phyloP scores from a whole-genome alignment of 2,888 invertebrate genomes.

The Andrena camellia region DNA sequence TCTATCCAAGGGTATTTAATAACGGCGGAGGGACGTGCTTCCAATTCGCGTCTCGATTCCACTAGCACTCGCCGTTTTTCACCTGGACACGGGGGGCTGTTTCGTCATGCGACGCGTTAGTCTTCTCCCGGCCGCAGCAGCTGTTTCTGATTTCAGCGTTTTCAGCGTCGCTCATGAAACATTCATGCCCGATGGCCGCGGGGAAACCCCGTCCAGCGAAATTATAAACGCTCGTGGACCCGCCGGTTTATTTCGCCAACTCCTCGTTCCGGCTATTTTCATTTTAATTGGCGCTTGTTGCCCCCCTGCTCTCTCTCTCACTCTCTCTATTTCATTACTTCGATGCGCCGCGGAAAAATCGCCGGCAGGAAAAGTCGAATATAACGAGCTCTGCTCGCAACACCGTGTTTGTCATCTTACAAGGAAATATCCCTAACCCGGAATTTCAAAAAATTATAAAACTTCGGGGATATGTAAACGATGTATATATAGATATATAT shows the following conservation, averaged over 20 bases:
- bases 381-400: neutral
- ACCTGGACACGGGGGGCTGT: neutral
- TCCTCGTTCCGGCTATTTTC: slow-evolving; percentile 45
- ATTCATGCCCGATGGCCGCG: slow-evolving; percentile 51
- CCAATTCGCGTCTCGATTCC: too few species aligned
- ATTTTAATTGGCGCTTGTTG: slow-evolving; percentile 55
- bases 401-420: too few species aligned
- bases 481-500: too few species aligned
- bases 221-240: slow-evolving; percentile 51
- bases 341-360: slow-evolving; percentile 25
- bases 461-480: too few species aligned
- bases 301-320: neutral
- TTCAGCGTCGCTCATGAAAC: slow-evolving; percentile 50
- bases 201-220: slow-evolving; percentile 41
- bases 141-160: slow-evolving; percentile 46
- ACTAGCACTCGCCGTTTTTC: slow-evolving; percentile 1
- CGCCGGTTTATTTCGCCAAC: slow-evolving; percentile 31
- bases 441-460: too few species aligned
- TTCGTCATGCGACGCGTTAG: slow-evolving; percentile 10
- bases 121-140: slow-evolving; percentile 17
- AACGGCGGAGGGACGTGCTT: too few species aligned
- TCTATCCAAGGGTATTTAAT: too few species aligned
- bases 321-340: slow-evolving; percentile 22
- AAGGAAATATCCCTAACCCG: too few species aligned
- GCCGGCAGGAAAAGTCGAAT: slow-evolving; percentile 11